phyloP scores from a whole-genome alignment of 2,113 vertebrate genomes.

The Etheostoma spectabile region DNA sequence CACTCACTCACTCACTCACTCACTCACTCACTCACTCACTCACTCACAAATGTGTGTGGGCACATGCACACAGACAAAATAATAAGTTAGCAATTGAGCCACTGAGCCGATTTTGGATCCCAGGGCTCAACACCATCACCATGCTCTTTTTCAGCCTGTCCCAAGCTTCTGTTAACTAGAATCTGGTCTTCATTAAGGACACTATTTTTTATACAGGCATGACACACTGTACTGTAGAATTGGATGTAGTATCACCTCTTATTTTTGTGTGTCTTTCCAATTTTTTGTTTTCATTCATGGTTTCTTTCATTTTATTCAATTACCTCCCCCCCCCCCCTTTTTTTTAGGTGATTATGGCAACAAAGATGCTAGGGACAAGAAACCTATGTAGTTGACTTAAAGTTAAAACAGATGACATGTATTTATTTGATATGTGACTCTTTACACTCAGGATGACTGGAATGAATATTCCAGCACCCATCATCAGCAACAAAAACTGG shows the following conservation, averaged over 20 bases:
- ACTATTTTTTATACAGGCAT: neutral
- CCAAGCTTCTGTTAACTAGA: constrained; percentile 44
- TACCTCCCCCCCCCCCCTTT: too few relatives aligned
- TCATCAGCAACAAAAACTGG: constrained; percentile 99
- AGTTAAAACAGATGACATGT: constrained; percentile 9
- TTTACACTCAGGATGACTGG: constrained; percentile 90
- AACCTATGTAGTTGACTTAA: neutral
- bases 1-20: too few relatives aligned
- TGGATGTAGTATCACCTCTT: neutral
- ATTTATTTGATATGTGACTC: constrained; percentile 43
- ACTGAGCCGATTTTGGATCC: constrained; percentile 27
- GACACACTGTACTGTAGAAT: neutral
- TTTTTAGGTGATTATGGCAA: neutral
- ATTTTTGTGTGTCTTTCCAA: neutral
- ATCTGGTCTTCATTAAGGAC: neutral
- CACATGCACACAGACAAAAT: too few relatives aligned
- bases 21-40: too few relatives aligned
- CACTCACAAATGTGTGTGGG: too few relatives aligned
- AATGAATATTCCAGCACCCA: constrained; percentile 94
- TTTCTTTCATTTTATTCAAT: neutral
- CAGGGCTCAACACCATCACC: constrained; percentile 2
- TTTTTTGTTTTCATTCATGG: neutral
- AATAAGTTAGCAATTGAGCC: neutral
- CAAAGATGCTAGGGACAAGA: neutral
- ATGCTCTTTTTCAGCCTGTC: constrained; percentile 26